These are phyloP conservation scores for Oreocharis arfaki DNA, from an alignment of 2,113 vertebrate genomes.

Conservation along the genomic window DNA sequence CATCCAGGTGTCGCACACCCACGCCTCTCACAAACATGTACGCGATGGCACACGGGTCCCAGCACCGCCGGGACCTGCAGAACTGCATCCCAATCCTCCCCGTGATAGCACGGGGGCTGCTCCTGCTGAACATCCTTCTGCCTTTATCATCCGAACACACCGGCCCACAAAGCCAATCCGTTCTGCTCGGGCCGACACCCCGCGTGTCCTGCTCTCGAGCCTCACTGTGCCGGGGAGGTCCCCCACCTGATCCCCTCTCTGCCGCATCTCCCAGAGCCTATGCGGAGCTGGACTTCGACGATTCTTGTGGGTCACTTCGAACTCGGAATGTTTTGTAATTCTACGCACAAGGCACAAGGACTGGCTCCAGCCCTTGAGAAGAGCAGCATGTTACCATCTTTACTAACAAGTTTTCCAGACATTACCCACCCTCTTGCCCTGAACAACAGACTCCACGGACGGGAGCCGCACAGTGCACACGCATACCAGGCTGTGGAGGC, in stretches of 20 bases:
- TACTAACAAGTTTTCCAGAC: neutral
- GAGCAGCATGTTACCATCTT: too few species aligned
- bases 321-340: neutral
- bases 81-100: neutral
- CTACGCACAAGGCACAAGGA: neutral
- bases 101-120: neutral
- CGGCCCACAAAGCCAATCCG: rapidly evolving
- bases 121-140: neutral
- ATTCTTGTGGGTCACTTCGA: neutral
- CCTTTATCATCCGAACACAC: neutral
- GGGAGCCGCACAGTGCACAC: neutral
- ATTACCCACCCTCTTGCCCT: neutral
- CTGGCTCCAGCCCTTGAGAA: neutral
- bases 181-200: neutral
- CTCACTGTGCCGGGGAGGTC: neutral
- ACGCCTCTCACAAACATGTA: neutral
- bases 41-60: neutral
- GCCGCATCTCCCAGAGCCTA: rapidly evolving
- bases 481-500: neutral
- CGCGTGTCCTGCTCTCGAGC: neutral
- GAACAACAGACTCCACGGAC: neutral
- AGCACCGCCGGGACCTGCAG: neutral
- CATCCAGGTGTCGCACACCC: neutral
- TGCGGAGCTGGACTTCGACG: neutral
- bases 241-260: neutral